Evolutionary conservation across 2,797 vertebrate species (phyloP), one percentile per base, ranked within the genome.

Genomic region (Rhinophrynus dorsalis): DNA sequence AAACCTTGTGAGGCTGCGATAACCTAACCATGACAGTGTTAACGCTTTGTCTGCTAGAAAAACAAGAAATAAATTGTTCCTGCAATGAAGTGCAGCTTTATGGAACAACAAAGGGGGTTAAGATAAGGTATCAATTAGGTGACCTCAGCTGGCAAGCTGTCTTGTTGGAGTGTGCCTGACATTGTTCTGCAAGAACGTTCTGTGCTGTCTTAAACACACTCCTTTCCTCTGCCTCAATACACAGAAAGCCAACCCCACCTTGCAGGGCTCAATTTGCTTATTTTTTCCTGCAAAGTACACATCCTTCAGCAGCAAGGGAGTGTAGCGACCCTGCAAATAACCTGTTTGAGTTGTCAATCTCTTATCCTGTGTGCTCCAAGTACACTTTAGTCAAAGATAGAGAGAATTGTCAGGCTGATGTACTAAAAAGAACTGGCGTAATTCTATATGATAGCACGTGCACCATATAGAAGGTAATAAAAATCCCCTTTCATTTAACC

Each of bases 121-220:
- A 65, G 54, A 75, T 35, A 35, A 51, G 76, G 79, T 80, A 73
- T 78, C 80, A 62, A 68, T 2, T 35, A 61, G 68, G 79, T 73
- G 69, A 82, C 77, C 76, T 57, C 51, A 18, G 0, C 76, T 88
- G 87, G 87, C 86, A 62, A 15, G 2, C 0, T 45, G 82, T 83
- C 85, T 78, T 10, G 3, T 66, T 86, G 86, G 84, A 76, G 75
- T 85, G 88, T 88, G 89, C 79, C 88, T 83, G 67, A 80, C 80
- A 86, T 86, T 89, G 85, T 83, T 80, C 67, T 40, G 24, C 1
- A 23, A 74, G 86, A 89, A 88, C 80, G 56, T 76, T 81, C 44
- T 80, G 83, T 88, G 77, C 81, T 77, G 56, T 75, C 67, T 33
- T 72, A 74, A 81, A 59, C 85, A 77, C 20, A 35, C 83, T 87